Conservation (phyloP, 2,113 vertebrate species). For the Numida meleagris region DNA sequence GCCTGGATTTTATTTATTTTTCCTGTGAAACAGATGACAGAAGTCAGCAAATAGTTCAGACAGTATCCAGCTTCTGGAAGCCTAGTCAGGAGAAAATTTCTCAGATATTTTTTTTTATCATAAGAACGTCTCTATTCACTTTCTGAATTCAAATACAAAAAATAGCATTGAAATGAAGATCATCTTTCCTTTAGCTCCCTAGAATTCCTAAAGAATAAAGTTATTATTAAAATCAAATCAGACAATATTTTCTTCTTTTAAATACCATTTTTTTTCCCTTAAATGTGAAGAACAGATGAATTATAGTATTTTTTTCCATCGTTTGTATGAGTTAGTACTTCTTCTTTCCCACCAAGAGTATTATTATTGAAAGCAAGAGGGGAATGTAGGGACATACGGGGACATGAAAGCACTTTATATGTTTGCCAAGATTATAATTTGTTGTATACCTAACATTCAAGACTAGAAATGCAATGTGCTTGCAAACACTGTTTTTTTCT, state of each 20-base stretch:
- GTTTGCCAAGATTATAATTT: not conserved
- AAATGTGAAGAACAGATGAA: too few species aligned
- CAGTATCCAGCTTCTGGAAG: not conserved
- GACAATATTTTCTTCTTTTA: not conserved
- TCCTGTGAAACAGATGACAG: slow-evolving; percentile 12
- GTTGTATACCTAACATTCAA: not conserved
- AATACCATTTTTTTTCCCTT: too few species aligned
- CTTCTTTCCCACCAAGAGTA: not conserved
- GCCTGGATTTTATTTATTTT: not conserved
- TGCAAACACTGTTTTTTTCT: not conserved
- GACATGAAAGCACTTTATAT: not conserved
- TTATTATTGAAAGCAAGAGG: not conserved
- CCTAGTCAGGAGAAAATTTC: not conserved
- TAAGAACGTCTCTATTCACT: not conserved
- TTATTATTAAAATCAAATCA: not conserved
- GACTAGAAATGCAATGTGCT: not conserved
- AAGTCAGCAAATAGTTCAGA: slow-evolving; percentile 57
- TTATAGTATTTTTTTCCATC: not conserved
- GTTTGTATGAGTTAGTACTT: not conserved
- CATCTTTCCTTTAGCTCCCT: not conserved
- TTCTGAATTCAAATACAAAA: not conserved
- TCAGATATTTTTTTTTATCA: slow-evolving; percentile 21
- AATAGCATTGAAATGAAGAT: fast-evolving
- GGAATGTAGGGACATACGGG: not conserved
- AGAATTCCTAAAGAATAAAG: not conserved